Percentiles rank a stretch among this genome's conserved stretches.
phyloP scores from a whole-genome alignment of 2,797 vertebrate genomes.

The Sebastes elongatus region DNA sequence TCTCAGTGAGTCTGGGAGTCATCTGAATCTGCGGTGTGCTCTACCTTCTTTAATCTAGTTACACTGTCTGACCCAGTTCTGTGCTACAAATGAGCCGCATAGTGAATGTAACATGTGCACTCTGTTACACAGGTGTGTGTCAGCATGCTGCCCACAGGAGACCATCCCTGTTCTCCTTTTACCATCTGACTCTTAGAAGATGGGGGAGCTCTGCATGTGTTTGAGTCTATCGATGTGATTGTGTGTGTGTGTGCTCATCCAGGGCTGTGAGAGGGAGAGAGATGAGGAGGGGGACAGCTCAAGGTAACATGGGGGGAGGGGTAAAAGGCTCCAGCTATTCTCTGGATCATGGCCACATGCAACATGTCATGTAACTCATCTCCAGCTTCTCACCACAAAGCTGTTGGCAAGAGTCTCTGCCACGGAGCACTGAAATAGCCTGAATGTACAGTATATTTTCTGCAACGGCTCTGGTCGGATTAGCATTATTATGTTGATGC shows the following conservation, averaged over 20 bases:
- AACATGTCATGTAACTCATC: slow-evolving; percentile 43
- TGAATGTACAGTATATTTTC: neutral
- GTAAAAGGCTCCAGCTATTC: slow-evolving; percentile 1
- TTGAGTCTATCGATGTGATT: neutral
- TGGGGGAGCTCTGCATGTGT: slow-evolving; percentile 26
- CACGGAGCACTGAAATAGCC: neutral
- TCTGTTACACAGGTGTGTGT: slow-evolving; percentile 59
- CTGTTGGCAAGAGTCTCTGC: neutral
- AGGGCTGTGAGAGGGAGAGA: neutral
- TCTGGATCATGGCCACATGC: neutral
- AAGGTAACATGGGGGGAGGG: slow-evolving; percentile 26
- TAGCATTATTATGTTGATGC: neutral
- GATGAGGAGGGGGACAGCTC: slow-evolving; percentile 18
- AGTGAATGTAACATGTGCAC: slow-evolving; percentile 34
- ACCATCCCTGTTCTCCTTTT: slow-evolving; percentile 45
- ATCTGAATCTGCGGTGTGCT: slow-evolving; percentile 21
- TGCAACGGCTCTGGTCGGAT: neutral
- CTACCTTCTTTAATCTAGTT: slow-evolving; percentile 42
- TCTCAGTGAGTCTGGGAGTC: slow-evolving; percentile 16
- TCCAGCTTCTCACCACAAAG: slow-evolving; percentile 15
- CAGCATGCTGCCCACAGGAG: slow-evolving; percentile 54
- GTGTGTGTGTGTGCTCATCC: slow-evolving; percentile 27
- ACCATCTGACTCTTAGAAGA: slow-evolving; percentile 49
- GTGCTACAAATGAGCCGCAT: slow-evolving; percentile 44
- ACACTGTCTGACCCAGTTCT: slow-evolving; percentile 64